A percentile compares a stretch with the other conserved stretches of the same genome.
Conservation (phyloP, 2,888 invertebrate genomes). For the Sabatieria punctata region DNA sequence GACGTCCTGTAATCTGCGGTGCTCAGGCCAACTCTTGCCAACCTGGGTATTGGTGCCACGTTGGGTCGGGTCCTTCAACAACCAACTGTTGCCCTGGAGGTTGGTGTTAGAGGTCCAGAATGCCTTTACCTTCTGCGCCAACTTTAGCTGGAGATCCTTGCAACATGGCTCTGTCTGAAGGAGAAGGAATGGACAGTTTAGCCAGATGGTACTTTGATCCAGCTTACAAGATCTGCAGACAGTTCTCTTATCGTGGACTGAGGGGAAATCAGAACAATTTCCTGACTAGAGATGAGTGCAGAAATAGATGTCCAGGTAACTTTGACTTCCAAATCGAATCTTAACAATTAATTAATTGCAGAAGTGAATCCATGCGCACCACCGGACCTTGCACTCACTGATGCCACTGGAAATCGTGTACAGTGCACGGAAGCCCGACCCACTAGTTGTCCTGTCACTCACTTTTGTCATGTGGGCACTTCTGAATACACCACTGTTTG, state of each 20-base stretch:
- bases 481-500: constrained; percentile 10
- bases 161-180: constrained; percentile 1
- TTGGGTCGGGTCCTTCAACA: constrained; percentile 24
- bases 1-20: no score
- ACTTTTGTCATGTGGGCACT: constrained; percentile 9
- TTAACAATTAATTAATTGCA: constrained; percentile 8
- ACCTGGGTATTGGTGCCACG: constrained; percentile 26
- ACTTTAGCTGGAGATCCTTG: no score
- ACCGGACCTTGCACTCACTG: no score
- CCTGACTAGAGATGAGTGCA: constrained; percentile 11
- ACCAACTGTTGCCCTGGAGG: constrained; percentile 30
- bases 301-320: constrained; percentile 16
- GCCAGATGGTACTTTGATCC: constrained; percentile 18
- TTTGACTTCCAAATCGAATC: not conserved
- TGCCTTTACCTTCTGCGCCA: no score
- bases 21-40: constrained; percentile 6
- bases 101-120: no score
- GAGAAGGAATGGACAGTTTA: not conserved
- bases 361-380: constrained; percentile 18
- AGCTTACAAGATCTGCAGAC: constrained; percentile 11
- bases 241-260: constrained; percentile 11
- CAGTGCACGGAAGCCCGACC: constrained; percentile 15
- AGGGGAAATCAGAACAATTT: constrained; percentile 15
- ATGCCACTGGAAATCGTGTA: constrained; percentile 8
- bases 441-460: constrained; percentile 8